Percentiles rank a stretch among this genome's conserved stretches.
phyloP scores from a whole-genome alignment of 2,797 vertebrate genomes.

The Urosaurus nigricauda region DNA sequence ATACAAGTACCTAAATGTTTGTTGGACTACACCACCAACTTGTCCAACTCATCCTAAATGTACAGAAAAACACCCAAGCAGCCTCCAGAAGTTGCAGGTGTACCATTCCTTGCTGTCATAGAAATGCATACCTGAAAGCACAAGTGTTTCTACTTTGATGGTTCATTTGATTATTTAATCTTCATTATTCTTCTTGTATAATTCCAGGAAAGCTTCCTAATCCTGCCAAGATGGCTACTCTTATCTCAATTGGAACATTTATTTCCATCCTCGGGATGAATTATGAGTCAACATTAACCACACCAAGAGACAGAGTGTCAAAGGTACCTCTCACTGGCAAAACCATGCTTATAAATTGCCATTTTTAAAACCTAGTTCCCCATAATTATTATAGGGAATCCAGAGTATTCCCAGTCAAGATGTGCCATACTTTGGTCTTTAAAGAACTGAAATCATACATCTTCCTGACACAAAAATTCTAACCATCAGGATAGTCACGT shows the following conservation, averaged over 20 bases:
- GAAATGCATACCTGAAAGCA: neutral
- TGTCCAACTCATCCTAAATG: neutral
- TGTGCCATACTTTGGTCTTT: neutral
- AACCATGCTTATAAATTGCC: neutral
- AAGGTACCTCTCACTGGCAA: neutral
- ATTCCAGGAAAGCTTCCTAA: constrained; percentile 2
- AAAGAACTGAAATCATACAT: neutral
- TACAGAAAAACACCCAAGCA: neutral
- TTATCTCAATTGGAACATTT: neutral
- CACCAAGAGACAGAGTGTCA: neutral
- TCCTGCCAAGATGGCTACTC: neutral
- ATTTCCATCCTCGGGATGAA: neutral
- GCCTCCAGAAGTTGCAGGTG: neutral
- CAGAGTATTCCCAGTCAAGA: neutral
- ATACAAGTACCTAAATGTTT: too few species aligned
- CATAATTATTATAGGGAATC: neutral
- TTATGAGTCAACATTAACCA: neutral
- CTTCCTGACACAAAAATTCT: neutral
- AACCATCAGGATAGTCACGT: neutral
- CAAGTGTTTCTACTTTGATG: neutral
- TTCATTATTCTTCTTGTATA: neutral
- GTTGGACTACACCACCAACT: too few species aligned
- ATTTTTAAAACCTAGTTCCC: neutral
- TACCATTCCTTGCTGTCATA: neutral
- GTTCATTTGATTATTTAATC: neutral